Evolutionary conservation across 1,140 invertebrate genomes (phyloP).

Genomic region (Drosophila sechellia): DNA sequence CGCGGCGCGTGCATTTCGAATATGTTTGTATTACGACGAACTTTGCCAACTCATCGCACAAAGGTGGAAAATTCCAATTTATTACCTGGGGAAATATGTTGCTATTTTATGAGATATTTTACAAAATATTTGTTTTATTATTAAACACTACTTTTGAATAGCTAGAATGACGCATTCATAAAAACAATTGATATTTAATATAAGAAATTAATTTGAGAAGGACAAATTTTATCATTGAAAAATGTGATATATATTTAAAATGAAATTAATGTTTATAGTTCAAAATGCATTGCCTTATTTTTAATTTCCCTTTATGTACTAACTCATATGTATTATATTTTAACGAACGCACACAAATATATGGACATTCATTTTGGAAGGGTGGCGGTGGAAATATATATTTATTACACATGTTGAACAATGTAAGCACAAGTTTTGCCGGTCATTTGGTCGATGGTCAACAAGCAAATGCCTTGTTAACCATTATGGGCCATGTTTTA

Average conservation of each 20-base stretch:
- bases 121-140: no score
- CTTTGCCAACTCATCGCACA: constrained; percentile 43
- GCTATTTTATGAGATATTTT: not conserved
- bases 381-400: constrained; percentile 65
- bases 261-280: no score
- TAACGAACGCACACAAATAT: no score
- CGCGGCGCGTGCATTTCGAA: constrained; percentile 50
- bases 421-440: constrained; percentile 79
- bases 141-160: no score
- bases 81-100: constrained; percentile 51
- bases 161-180: not conserved
- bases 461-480: constrained; percentile 81
- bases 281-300: no score
- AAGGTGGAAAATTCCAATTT: constrained; percentile 62
- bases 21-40: constrained; percentile 17
- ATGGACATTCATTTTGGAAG: constrained; percentile 8
- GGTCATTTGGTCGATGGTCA: constrained; percentile 72
- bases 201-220: no score
- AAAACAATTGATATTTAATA: not conserved
- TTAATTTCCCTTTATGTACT: no score
- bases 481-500: constrained; percentile 80
- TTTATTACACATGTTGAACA: constrained; percentile 82
- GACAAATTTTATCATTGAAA: no score
- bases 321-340: no score
- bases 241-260: no score